Base-by-base conservation (phyloP, 2,797 vertebrate species). In the Megaceryle alcyon region DNA sequence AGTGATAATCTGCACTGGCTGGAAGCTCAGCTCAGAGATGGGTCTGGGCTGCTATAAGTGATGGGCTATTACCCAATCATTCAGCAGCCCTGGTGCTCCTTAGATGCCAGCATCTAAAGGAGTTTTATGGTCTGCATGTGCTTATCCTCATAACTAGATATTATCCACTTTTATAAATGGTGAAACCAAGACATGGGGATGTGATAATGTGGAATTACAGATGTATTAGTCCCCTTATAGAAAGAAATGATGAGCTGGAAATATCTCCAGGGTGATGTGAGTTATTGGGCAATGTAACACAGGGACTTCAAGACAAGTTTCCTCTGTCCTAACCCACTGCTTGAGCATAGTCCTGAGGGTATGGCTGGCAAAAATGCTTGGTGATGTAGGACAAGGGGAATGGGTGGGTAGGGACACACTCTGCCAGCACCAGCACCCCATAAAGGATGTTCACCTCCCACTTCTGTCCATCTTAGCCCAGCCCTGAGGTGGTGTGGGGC, bases 211-310 rank as follows among this genome's bases (percentile, higher is more conserved):
- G 31, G 66, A 41, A 72, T 31, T 2, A 0, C 4, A 56, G 41
- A 69, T 18, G 16, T 16, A 13, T 43, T 23, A 59, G 25, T 8
- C 4, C 56, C n/a, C 39, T 83, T 37, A 71, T 3, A 56, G 59
- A 41, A 59, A 56, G 35, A 64, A 61, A 0, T 7, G 2, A 4
- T n/a, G n/a, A 75, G 31, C 44, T 92, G 59, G 54, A 69, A 71
- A 21, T 29, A 17, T 35, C 25, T 65, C 48, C 7, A 48, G n/a
- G 26, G 4, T 26, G 35, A 10, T 9, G 33, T 49, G 29, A 51
- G 14, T 14, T 56, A 1, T 0, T 21, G 19, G 37, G 17, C 6
- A 48, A 23, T 18, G n/a, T 4, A 33, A 53, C 14, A n/a, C 19
- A 68, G n/a, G 39, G 41, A 48, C 29, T 60, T 64, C 2, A 28